Conservation (phyloP, 2,113 vertebrate genomes). For the Platichthys stellatus region DNA sequence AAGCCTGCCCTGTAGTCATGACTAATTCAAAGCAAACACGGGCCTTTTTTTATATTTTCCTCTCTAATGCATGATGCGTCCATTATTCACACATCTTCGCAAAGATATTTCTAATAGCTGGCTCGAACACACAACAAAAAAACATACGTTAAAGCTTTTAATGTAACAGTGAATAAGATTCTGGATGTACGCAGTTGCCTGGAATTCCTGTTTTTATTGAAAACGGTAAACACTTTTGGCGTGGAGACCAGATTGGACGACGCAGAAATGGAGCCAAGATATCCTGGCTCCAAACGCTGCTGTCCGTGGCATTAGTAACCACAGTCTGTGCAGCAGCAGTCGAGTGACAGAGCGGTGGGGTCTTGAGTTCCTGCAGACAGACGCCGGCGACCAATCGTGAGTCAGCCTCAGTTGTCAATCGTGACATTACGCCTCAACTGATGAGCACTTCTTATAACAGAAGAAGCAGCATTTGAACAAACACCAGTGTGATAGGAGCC, state of each 20-base stretch:
- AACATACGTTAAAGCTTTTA: background rate
- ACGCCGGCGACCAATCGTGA: no score
- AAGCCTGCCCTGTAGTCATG: slow-evolving; percentile 48
- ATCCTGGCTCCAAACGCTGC: no score
- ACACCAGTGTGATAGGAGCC: no score
- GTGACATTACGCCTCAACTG: no score
- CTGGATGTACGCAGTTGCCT: background rate
- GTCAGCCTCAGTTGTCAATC: no score
- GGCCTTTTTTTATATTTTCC: slow-evolving; percentile 32
- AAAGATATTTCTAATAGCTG: slow-evolving; percentile 32
- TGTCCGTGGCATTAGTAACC: no score
- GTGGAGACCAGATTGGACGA: background rate
- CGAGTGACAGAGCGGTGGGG: no score
- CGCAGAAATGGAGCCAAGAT: no score
- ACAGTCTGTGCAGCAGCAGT: no score
- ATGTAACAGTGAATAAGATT: background rate
- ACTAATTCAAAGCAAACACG: slow-evolving; percentile 65
- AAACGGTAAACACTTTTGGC: no score
- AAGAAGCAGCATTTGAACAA: background rate
- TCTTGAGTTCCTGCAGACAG: no score
- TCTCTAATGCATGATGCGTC: slow-evolving; percentile 39
- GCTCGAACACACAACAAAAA: background rate
- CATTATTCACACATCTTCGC: slow-evolving; percentile 52
- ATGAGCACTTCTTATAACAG: no score
- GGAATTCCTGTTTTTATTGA: background rate